These are phyloP conservation scores for Drosophila pruinosa DNA, from an alignment of 1,140 invertebrate species.

Conservation along the genomic window DNA sequence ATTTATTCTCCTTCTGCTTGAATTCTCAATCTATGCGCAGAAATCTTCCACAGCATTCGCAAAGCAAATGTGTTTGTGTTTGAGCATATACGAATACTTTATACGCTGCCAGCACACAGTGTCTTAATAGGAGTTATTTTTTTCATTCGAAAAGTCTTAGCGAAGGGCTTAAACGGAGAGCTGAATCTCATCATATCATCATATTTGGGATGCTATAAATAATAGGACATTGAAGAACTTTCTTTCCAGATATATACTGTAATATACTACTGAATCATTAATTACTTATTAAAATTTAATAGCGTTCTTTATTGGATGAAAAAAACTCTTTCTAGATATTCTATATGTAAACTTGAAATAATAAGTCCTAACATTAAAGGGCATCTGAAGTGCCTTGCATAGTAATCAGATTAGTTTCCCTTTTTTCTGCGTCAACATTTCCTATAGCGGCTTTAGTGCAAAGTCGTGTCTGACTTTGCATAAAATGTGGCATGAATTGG, in stretches of 20 bases:
- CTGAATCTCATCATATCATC: too few species aligned
- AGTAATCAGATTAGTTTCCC: background rate
- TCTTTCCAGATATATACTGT: too few species aligned
- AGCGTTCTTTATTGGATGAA: too few species aligned
- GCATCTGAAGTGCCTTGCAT: background rate
- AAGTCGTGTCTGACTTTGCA: conserved; percentile 73
- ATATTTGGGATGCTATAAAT: too few species aligned
- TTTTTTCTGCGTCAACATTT: background rate
- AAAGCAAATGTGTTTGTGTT: background rate
- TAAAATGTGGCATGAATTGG: conserved; percentile 50
- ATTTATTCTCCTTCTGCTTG: conserved; percentile 49
- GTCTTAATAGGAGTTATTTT: too few species aligned
- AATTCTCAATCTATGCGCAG: conserved; percentile 63
- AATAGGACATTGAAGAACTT: too few species aligned
- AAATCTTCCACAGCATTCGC: conserved; percentile 42
- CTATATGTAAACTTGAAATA: too few species aligned
- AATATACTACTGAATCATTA: too few species aligned
- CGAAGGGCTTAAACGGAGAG: too few species aligned
- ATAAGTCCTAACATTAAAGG: background rate
- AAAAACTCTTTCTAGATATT: too few species aligned
- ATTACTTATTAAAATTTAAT: too few species aligned
- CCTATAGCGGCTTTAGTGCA: conserved; percentile 54
- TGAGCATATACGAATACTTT: background rate
- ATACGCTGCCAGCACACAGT: background rate
- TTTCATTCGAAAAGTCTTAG: too few species aligned